Evolutionary conservation across 2,888 invertebrate species (phyloP), one percentile per base, ranked within the genome.

Genomic region (Lottia gigantea): DNA sequence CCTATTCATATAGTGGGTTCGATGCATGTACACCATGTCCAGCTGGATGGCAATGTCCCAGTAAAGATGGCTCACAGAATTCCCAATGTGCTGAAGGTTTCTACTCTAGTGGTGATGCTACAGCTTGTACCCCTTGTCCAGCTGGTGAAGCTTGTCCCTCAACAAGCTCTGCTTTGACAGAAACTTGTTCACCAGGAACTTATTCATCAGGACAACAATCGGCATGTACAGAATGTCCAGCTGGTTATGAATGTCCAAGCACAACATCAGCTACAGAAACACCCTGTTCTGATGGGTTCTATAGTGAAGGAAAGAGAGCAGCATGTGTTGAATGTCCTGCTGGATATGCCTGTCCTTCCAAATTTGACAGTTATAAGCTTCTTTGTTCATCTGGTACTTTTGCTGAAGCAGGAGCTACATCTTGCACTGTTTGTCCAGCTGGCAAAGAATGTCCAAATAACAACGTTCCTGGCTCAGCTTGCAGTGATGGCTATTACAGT

Each of bases 341-440:
- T 26, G 87, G 87, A 0, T 86, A 83, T 71, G 78, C 79, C 8
- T 87, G 87, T 68, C 86, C 86, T 11, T 80, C 80, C n/a, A 85
- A 77, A 7, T 86, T 82, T 75, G 80, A 77, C 61, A 77, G 77
- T 61, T 62, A 70, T 26, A 66, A 62, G 26, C 62, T 79, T 11
- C 72, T 67, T 14, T 87, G 87, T 75, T 71, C 74, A 16, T 61
- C 75, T 45, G 86, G 86, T 2, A 80, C 79, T n/a, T 87, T 84
- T 72, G 76, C 86, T 19, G 66, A 72, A 61, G 83, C 78, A 16
- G 82, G 76, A 3, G 75, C 81, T 2, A 80, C 68, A 25, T 62
- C 67, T 0, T 87, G 87, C 70, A 84, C 78, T 7, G 75, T 73
- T 4, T 87, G 87, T 77, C 81, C 80, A 49, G 82, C 83, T 7